Evolutionary conservation across 2,113 vertebrate species (phyloP).

Genomic region (Polypterus bichir): DNA sequence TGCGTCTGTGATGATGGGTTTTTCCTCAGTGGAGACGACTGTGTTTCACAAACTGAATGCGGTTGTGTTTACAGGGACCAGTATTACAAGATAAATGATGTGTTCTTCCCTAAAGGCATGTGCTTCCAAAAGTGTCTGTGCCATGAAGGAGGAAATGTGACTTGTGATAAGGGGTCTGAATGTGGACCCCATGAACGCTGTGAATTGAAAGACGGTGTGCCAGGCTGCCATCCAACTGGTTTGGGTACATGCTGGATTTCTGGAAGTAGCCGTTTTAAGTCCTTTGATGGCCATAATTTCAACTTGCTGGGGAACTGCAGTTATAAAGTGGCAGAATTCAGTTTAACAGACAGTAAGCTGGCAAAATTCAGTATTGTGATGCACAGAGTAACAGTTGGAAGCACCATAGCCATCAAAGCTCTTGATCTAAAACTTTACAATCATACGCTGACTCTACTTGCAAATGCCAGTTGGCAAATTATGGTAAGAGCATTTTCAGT

Average conservation of each 20-base stretch:
- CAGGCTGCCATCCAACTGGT: conserved; percentile 10
- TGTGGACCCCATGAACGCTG: conserved; percentile 13
- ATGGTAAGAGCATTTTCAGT: neutral
- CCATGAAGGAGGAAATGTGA: neutral
- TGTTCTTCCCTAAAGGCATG: conserved; percentile 9
- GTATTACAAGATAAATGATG: conserved; percentile 7
- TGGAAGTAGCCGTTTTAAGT: conserved; percentile 5
- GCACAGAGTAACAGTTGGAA: neutral
- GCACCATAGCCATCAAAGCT: neutral
- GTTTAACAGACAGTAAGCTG: neutral
- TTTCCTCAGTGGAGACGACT: neutral
- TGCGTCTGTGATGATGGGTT: conserved; percentile 1
- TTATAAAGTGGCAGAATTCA: conserved; percentile 8
- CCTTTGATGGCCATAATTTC: conserved; percentile 15
- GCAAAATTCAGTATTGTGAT: conserved; percentile 4
- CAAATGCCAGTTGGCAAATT: neutral
- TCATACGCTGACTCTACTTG: neutral
- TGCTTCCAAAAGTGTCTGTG: conserved; percentile 14
- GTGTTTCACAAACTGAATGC: conserved; percentile 14
- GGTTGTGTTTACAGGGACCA: conserved; percentile 7
- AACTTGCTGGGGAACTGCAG: conserved; percentile 16
- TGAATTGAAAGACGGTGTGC: conserved; percentile 2
- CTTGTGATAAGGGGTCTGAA: neutral
- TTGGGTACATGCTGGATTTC: neutral
- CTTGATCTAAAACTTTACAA: conserved; percentile 11